Base-by-base conservation (phyloP, 1,140 invertebrate genomes). In the Hypothenemus hampei region DNA sequence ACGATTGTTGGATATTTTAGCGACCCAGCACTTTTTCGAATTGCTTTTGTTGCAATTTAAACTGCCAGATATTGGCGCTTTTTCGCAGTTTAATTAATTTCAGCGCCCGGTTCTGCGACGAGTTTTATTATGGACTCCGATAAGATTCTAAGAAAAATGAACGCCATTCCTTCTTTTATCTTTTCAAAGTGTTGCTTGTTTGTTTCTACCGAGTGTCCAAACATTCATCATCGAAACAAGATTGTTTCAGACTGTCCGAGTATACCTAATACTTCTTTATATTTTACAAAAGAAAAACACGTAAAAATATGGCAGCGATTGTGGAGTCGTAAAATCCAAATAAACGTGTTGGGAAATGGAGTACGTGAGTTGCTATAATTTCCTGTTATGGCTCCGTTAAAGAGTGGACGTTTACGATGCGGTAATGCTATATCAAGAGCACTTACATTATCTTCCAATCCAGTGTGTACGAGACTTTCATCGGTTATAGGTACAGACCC, bases 401-500 rank as follows among this genome's bases (percentile, higher is more conserved):
- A 36, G 13, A 20, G 20, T 26, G 21, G 15, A 36, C 31, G 8
- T 47, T 47, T 47, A 47, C 22, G 26, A 36, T 20, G 11, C 22
- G 45, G 33, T 36, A 31, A 37, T 15, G 2, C 26, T 31, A 31
- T 13, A 11, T 31, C 26, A 31, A 13, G 13, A 31, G 13, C 26
- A 69, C 68, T 69, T 62, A 70, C 70, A 69, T 72, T 70, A 51
- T 74, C 70, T 50, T 75, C 69, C 43, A 73, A 46, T 2, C 53
- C 44, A 2, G 68, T 68, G 19, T 71, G 43, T 65, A 75, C 44
- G 64, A 69, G 66, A 48, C 65, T 71, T 26, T 77, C 73, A 3
- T 76, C 69, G 18, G 70, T 69, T 19, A 89, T 75, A 10, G 76
- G 67, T n/a, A 79, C 65, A 0, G 86, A 84, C 7, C 82, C 80